Conservation (phyloP, 1,140 invertebrate species). For the Himalopsyche phryganea region DNA sequence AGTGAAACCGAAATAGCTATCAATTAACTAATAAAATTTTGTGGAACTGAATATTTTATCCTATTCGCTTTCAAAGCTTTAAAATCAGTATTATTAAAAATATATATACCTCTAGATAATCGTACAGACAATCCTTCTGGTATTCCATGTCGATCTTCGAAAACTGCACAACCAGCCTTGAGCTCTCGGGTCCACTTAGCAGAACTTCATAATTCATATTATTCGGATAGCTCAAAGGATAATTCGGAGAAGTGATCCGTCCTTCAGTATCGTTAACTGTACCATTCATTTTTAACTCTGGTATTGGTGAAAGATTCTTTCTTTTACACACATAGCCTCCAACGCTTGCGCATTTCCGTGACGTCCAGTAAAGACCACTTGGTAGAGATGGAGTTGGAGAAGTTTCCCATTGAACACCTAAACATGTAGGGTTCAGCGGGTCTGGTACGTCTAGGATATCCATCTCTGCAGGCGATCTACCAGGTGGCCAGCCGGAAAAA, state of each 20-base stretch:
- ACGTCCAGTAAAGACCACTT: conserved; percentile 62
- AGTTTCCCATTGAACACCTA: conserved; percentile 61
- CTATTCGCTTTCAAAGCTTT: too few species aligned
- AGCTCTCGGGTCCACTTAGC: conserved; percentile 57
- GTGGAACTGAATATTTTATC: too few species aligned
- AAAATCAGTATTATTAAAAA: too few species aligned
- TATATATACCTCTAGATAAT: conserved; percentile 68
- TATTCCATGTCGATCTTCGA: conserved; percentile 65
- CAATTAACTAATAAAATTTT: too few species aligned
- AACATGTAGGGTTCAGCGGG: conserved; percentile 44
- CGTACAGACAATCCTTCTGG: conserved; percentile 73
- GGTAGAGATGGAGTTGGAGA: conserved; percentile 56
- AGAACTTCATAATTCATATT: conserved; percentile 64
- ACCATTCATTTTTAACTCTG: conserved; percentile 40
- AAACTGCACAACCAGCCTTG: conserved; percentile 64
- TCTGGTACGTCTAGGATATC: conserved; percentile 42
- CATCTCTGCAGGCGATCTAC: conserved; percentile 39
- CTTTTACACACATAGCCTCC: conserved; percentile 65
- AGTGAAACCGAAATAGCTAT: too few species aligned
- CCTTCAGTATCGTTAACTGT: conserved; percentile 46
- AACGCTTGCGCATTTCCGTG: conserved; percentile 53
- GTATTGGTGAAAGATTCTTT: conserved; percentile 38
- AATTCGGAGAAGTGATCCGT: conserved; percentile 58
- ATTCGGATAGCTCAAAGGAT: conserved; percentile 64
- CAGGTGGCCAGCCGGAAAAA: conserved; percentile 59